Conservation (phyloP, 2,888 invertebrate species). For the Alentia gelatinosa region DNA sequence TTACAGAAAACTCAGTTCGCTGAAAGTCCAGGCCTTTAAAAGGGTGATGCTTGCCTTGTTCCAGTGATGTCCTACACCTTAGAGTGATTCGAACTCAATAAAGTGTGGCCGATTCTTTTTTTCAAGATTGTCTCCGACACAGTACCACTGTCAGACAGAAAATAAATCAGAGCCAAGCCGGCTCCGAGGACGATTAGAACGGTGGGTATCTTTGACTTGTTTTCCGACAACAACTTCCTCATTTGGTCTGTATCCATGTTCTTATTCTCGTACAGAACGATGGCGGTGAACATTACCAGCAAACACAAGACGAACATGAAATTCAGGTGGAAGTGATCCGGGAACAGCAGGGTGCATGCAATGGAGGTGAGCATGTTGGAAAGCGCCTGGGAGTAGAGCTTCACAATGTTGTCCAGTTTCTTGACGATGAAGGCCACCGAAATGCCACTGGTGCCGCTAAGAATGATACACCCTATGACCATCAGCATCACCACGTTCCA, state of each 20-base stretch:
- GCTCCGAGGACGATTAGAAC: too few species aligned
- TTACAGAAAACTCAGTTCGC: too few species aligned
- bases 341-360: slow-evolving; percentile 59
- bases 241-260: neutral
- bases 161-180: too few species aligned
- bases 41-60: too few species aligned
- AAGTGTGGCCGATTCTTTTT: too few species aligned
- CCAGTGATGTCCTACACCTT: too few species aligned
- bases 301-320: slow-evolving; percentile 57
- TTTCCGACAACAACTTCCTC: neutral
- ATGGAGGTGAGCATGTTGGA: slow-evolving; percentile 61
- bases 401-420: slow-evolving; percentile 64
- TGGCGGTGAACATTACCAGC: slow-evolving; percentile 55
- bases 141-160: too few species aligned
- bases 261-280: slow-evolving; percentile 58
- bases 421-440: slow-evolving; percentile 60
- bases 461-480: slow-evolving; percentile 32
- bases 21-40: too few species aligned
- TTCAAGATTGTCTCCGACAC: too few species aligned
- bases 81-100: too few species aligned
- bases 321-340: slow-evolving; percentile 59
- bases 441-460: slow-evolving; percentile 55
- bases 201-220: neutral
- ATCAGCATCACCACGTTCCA: slow-evolving; percentile 25
- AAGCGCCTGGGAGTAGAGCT: slow-evolving; percentile 61